Evolutionary conservation across 2,888 invertebrate species (phyloP).

Genomic region (Syrista parreyssii): DNA sequence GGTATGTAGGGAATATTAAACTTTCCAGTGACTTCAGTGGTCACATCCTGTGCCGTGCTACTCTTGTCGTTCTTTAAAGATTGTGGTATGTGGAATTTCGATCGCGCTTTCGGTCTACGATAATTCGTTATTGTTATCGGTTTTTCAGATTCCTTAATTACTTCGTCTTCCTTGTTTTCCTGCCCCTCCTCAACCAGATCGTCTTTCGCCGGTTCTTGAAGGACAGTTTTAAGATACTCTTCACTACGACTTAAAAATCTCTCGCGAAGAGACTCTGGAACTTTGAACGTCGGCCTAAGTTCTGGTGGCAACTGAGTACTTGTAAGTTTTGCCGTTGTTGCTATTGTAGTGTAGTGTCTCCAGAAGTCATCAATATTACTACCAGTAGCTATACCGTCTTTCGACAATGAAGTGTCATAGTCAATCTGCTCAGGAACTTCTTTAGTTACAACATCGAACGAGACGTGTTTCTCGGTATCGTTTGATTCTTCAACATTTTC

Average conservation of each 20-base stretch:
- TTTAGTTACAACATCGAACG: neutral
- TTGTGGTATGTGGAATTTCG: slow-evolving; percentile 35
- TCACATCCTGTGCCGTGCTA: neutral
- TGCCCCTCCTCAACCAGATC: neutral
- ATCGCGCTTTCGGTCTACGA: slow-evolving; percentile 28
- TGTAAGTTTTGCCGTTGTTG: slow-evolving; percentile 17
- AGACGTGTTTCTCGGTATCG: slow-evolving; percentile 2
- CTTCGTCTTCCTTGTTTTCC: neutral
- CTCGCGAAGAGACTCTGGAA: neutral
- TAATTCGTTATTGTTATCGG: slow-evolving; percentile 1
- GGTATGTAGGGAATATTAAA: neutral
- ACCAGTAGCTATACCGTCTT: neutral
- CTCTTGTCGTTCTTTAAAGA: slow-evolving; percentile 24
- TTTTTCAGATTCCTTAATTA: neutral
- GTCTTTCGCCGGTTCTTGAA: neutral
- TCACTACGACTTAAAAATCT: neutral
- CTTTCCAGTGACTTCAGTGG: neutral
- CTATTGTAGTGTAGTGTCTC: slow-evolving; percentile 39
- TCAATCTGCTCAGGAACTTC: neutral
- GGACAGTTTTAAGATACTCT: neutral
- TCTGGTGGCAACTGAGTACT: slow-evolving; percentile 10
- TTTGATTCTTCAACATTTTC: neutral
- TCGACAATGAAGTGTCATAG: neutral
- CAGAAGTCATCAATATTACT: slow-evolving; percentile 35
- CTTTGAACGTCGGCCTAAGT: slow-evolving; percentile 9